phyloP scores from a whole-genome alignment of 1,140 invertebrate genomes.

The Plectrocnemia conspersa region DNA sequence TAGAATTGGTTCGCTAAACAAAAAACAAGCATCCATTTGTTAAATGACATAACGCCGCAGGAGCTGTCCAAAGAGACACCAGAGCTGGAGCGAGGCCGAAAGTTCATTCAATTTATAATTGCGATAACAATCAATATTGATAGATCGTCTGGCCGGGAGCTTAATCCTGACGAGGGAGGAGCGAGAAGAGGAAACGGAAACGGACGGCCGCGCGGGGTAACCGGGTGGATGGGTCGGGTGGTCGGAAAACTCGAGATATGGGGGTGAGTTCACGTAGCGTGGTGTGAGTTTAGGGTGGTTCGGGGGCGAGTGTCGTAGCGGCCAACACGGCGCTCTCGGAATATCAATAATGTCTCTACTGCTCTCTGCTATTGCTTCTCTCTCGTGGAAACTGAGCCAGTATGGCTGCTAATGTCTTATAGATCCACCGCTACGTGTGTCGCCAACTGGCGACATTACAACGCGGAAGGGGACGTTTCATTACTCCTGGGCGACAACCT shows the following conservation, averaged over 20 bases:
- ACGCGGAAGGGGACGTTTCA: slow-evolving; percentile 7
- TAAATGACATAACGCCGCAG: too few species aligned
- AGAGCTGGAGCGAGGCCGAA: slow-evolving; percentile 13
- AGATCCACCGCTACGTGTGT: slow-evolving; percentile 22
- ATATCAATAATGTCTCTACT: slow-evolving; percentile 36
- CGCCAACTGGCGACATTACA: slow-evolving; percentile 26
- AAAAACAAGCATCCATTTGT: too few species aligned
- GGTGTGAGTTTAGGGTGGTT: not conserved
- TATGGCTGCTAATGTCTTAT: slow-evolving; percentile 31
- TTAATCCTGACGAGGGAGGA: slow-evolving; percentile 12
- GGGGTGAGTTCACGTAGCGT: slow-evolving; percentile 11
- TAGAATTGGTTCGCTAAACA: too few species aligned
- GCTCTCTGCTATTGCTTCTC: slow-evolving; percentile 33
- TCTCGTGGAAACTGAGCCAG: slow-evolving; percentile 32
- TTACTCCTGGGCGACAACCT: slow-evolving; percentile 1
- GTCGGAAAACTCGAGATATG: slow-evolving; percentile 9
- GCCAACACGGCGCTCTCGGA: slow-evolving; percentile 32
- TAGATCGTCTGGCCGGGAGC: slow-evolving; percentile 33
- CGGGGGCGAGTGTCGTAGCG: slow-evolving; percentile 15
- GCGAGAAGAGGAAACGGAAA: slow-evolving; percentile 15
- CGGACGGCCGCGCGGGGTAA: slow-evolving; percentile 3
- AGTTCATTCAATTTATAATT: slow-evolving; percentile 36
- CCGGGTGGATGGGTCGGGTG: not conserved
- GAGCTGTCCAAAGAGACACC: slow-evolving; percentile 1
- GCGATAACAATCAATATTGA: slow-evolving; percentile 36